These are phyloP conservation scores for Halocaridina rubra DNA, from an alignment of 2,888 invertebrate genomes.

Conservation along the genomic window DNA sequence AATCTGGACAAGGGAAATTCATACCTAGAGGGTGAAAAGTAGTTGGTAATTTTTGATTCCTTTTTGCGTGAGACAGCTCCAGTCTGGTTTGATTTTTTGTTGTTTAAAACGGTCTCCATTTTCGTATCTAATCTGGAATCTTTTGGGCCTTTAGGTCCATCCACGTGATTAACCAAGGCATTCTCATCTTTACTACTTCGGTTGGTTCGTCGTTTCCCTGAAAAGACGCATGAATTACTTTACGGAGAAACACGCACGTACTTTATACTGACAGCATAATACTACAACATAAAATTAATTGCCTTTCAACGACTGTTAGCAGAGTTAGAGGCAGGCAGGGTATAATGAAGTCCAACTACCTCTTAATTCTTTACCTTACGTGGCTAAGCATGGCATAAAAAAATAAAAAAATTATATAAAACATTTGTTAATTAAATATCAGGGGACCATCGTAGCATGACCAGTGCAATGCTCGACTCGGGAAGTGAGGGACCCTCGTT, in stretches of 20 bases:
- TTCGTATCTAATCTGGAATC: constrained; percentile 31
- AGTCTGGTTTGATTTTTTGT: constrained; percentile 7
- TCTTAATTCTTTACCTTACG: too few species aligned
- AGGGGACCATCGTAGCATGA: too few species aligned
- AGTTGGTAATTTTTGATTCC: constrained; percentile 33
- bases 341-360: too few species aligned
- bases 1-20: not conserved
- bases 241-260: too few species aligned
- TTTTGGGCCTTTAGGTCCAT: constrained; percentile 50
- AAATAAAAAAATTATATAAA: too few species aligned
- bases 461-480: too few species aligned
- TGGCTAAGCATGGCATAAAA: too few species aligned
- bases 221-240: not conserved
- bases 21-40: constrained; percentile 52
- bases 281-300: not conserved
- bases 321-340: too few species aligned
- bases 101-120: constrained; percentile 8
- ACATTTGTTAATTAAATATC: too few species aligned
- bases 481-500: too few species aligned
- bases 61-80: not conserved
- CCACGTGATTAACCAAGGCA: constrained; percentile 26
- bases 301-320: not conserved
- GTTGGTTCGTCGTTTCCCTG: constrained; percentile 42
- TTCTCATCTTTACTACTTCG: constrained; percentile 53
- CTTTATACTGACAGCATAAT: not conserved